phyloP scores from a whole-genome alignment of 1,140 invertebrate species.

The Melitaea cinxia region DNA sequence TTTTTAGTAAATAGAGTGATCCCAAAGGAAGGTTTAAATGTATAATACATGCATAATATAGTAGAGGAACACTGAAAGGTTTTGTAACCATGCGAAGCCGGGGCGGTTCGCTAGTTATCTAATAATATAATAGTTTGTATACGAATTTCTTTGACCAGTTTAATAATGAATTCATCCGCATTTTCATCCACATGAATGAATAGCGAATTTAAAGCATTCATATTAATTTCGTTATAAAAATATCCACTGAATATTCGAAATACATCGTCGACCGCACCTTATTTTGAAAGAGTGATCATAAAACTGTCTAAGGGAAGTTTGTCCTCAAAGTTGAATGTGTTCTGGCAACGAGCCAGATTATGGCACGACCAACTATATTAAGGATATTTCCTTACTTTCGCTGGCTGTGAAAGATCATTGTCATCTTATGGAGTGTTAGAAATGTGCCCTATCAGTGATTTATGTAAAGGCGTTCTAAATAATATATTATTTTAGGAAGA shows the following conservation, averaged over 20 bases:
- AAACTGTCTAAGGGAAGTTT: slow-evolving; percentile 39
- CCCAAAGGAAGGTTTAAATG: no score
- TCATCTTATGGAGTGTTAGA: slow-evolving; percentile 39
- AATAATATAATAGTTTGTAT: not conserved
- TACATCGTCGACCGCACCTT: slow-evolving; percentile 6
- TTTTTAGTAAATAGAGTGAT: no score
- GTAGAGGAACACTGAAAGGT: not conserved
- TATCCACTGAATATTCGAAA: slow-evolving; percentile 14
- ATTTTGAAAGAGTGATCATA: slow-evolving; percentile 32
- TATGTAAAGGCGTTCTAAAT: slow-evolving; percentile 20
- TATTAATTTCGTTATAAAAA: not conserved
- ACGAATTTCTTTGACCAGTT: no score
- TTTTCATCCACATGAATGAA: no score
- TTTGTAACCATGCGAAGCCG: no score
- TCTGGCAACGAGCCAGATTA: slow-evolving; percentile 47
- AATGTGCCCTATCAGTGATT: slow-evolving; percentile 26
- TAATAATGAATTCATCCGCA: no score
- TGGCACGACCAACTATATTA: slow-evolving; percentile 48
- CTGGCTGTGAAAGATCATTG: slow-evolving; percentile 36
- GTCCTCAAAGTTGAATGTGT: slow-evolving; percentile 39
- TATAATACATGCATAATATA: no score
- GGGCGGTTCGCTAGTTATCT: no score
- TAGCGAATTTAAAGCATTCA: not conserved
- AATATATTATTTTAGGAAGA: not conserved
- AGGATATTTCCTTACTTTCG: slow-evolving; percentile 41